Conservation (phyloP, 2,113 vertebrate genomes). For the Girardinichthys multiradiatus region DNA sequence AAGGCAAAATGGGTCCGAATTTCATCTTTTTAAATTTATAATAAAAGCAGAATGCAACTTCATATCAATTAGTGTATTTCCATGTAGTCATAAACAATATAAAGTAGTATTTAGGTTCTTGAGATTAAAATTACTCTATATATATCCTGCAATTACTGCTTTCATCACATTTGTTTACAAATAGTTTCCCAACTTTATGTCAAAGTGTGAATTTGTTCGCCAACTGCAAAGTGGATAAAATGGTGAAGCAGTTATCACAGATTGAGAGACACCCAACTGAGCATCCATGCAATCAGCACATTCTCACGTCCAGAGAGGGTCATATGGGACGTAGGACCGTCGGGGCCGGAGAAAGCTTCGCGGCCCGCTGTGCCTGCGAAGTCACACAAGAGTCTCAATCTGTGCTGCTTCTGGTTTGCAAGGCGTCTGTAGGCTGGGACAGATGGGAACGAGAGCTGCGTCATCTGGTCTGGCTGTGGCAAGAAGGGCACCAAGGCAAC, state of each 20-base stretch:
- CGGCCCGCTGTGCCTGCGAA: conserved; percentile 66
- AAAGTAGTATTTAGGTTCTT: neutral
- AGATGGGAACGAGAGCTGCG: conserved; percentile 64
- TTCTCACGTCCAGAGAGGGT: conserved; percentile 53
- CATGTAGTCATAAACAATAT: conserved; percentile 11
- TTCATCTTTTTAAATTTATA: conserved; percentile 20
- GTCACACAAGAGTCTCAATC: conserved; percentile 74
- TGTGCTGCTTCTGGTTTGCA: conserved; percentile 64
- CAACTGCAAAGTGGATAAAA: conserved; percentile 22
- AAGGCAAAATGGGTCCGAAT: conserved; percentile 20
- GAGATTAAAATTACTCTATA: neutral
- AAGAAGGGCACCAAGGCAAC: conserved; percentile 43
- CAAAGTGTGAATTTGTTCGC: conserved; percentile 24
- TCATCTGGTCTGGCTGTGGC: conserved; percentile 58
- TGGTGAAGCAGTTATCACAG: conserved; percentile 45
- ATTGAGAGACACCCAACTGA: conserved; percentile 65
- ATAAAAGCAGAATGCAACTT: conserved; percentile 12
- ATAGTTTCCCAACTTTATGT: conserved; percentile 1
- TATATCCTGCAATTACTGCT: neutral
- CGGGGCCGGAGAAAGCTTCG: conserved; percentile 32
- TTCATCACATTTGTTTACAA: neutral
- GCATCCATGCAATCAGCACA: conserved; percentile 33
- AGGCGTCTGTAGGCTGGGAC: conserved; percentile 33
- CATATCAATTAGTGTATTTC: conserved; percentile 33
- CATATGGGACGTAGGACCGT: conserved; percentile 55